Evolutionary conservation across 2,113 vertebrate species (phyloP).

Genomic region (Urocolius indicus): DNA sequence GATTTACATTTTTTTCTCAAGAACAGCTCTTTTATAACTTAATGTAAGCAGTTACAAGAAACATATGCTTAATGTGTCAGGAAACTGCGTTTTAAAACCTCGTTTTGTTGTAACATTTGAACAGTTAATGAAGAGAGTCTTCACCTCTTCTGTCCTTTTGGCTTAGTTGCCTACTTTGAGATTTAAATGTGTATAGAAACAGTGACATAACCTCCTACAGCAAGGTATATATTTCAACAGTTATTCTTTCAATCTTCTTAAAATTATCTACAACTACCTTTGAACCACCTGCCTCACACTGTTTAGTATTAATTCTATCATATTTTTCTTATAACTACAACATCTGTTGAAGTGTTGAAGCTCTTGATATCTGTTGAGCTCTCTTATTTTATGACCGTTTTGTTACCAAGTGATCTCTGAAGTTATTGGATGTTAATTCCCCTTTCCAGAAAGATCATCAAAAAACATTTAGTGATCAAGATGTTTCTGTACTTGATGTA

Average conservation of each 20-base stretch:
- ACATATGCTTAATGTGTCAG: not conserved
- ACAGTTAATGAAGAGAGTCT: not conserved
- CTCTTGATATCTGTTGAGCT: not conserved
- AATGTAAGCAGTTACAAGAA: not conserved
- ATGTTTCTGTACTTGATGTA: not conserved
- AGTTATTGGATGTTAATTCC: not conserved
- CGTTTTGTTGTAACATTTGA: not conserved
- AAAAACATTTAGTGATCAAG: not conserved
- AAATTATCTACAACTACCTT: not conserved
- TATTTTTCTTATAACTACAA: not conserved
- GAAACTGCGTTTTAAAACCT: not conserved
- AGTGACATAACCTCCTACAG: not conserved
- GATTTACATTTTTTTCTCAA: not conserved
- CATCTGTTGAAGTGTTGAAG: not conserved
- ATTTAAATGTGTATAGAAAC: not conserved
- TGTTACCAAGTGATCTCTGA: not conserved
- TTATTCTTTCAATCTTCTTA: not conserved
- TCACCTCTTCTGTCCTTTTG: not conserved
- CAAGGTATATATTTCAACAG: not conserved
- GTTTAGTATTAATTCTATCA: not conserved
- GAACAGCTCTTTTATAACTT: not conserved
- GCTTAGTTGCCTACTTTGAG: not conserved
- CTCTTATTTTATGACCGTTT: not conserved
- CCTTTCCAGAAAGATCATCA: not conserved
- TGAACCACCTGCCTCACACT: not conserved